Evolutionary conservation across 1,140 invertebrate genomes (phyloP).

Genomic region (Apocrypta bakeri): DNA sequence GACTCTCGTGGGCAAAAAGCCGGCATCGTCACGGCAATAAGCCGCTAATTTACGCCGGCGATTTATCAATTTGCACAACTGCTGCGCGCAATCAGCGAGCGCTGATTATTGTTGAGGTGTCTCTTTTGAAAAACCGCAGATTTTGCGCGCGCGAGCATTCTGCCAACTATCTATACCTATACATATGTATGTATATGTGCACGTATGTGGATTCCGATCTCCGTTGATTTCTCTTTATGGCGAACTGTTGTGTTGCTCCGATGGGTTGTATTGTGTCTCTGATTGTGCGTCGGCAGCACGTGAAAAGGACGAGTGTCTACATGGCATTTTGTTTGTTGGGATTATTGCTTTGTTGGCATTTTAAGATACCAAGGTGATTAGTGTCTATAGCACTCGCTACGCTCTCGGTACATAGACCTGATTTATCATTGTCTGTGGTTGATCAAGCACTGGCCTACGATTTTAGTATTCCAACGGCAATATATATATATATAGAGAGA

Average conservation of each 20-base stretch:
- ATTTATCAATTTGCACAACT: conserved; percentile 63
- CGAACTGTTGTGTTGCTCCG: not conserved
- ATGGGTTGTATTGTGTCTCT: not conserved
- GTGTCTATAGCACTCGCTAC: no score
- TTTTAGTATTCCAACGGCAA: no score
- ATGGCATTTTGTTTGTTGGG: no score
- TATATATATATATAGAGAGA: no score
- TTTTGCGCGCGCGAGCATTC: conserved; percentile 11
- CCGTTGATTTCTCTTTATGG: conserved; percentile 15
- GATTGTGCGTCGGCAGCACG: no score
- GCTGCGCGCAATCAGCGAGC: conserved; percentile 12
- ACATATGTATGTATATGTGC: not conserved
- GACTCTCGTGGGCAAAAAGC: conserved; percentile 23
- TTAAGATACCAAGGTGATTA: no score
- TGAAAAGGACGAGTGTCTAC: no score
- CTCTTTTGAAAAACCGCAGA: conserved; percentile 23
- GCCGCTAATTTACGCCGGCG: conserved; percentile 60
- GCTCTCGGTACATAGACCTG: not conserved
- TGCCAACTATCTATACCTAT: no score
- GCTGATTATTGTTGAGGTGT: conserved; percentile 18
- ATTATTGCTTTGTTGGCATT: no score
- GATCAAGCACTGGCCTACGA: not conserved
- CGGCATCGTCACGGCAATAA: conserved; percentile 60
- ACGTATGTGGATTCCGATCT: not conserved
- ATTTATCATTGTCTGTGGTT: not conserved